Percentiles rank a stretch among this genome's conserved stretches.
Conservation (phyloP, 2,113 vertebrate genomes). For the Oryzias curvinotus region DNA sequence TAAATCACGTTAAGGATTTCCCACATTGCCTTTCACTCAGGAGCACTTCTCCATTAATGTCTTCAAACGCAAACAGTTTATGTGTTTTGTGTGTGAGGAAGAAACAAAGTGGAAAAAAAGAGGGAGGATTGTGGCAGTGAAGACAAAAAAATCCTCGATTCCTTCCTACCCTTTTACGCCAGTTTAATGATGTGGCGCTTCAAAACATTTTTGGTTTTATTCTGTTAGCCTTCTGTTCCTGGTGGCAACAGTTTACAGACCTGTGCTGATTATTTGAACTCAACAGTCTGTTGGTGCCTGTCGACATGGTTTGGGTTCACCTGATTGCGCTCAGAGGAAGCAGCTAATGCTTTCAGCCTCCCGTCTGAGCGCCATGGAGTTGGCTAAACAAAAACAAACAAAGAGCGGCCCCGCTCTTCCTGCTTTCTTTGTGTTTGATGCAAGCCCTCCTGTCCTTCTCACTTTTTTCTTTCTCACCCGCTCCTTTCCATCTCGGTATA, state of each 20-base stretch:
- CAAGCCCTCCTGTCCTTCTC: not conserved
- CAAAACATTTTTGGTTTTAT: no score
- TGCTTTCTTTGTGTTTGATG: conserved; percentile 18
- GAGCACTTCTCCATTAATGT: not conserved
- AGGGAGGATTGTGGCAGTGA: not conserved
- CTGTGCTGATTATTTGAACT: not conserved
- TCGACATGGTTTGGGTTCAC: not conserved
- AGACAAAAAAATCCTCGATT: not conserved
- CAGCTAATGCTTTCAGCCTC: conserved; percentile 7
- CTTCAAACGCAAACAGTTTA: conserved; percentile 16
- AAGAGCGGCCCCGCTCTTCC: conserved; percentile 3
- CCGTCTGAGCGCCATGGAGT: not conserved
- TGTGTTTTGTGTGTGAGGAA: not conserved
- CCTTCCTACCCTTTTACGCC: no score
- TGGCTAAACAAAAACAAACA: not conserved
- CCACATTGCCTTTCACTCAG: not conserved
- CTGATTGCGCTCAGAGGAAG: not conserved
- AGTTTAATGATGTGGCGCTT: no score
- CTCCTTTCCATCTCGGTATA: not conserved
- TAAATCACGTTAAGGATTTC: conserved; percentile 24
- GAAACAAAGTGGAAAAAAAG: not conserved
- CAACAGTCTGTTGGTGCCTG: not conserved
- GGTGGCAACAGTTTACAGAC: not conserved
- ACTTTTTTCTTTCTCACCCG: conserved; percentile 5
- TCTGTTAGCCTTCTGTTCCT: no score